A percentile compares a stretch with the other conserved stretches of the same genome.
These are phyloP conservation scores for Drosophila kohkoa DNA, from an alignment of 1,140 invertebrate species.

Conservation along the genomic window DNA sequence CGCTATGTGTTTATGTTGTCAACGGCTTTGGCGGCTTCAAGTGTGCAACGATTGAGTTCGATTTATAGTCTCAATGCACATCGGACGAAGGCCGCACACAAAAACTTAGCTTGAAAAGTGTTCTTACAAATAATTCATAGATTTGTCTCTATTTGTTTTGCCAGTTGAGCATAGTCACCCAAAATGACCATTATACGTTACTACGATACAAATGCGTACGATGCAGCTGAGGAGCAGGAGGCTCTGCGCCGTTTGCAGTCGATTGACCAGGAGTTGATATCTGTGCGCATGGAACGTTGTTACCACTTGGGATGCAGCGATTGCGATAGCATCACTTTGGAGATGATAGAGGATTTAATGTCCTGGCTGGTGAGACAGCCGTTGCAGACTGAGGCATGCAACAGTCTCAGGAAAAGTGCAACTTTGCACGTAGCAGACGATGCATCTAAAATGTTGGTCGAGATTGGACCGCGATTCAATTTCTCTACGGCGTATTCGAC, in stretches of 20 bases:
- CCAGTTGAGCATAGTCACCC: conserved; percentile 14
- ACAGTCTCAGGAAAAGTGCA: conserved; percentile 85
- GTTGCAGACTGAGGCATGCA: conserved; percentile 85
- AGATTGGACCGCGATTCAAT: conserved; percentile 94
- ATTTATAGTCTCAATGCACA: conserved; percentile 37
- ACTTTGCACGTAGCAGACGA: conserved; percentile 56
- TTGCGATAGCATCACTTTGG: conserved; percentile 78
- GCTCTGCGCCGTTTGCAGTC: conserved; percentile 50
- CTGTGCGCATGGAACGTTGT: conserved; percentile 90
- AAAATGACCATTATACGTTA: conserved; percentile 71
- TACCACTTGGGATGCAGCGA: conserved; percentile 90
- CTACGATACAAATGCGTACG: conserved; percentile 60
- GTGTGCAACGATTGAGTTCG: not conserved
- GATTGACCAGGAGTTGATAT: conserved; percentile 28
- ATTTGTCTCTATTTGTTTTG: conserved; percentile 16
- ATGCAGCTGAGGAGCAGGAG: conserved; percentile 48
- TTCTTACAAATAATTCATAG: not conserved
- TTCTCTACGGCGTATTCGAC: conserved; percentile 97
- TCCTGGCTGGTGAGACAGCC: conserved; percentile 90
- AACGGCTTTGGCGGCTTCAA: conserved; percentile 46
- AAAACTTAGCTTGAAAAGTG: not conserved
- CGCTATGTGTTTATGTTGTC: conserved; percentile 40
- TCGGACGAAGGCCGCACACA: conserved; percentile 12
- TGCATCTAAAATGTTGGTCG: conserved; percentile 72
- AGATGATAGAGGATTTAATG: conserved; percentile 87